Base-by-base conservation (phyloP, 2,888 invertebrate species). In the Trissonchulus latispiculum region DNA sequence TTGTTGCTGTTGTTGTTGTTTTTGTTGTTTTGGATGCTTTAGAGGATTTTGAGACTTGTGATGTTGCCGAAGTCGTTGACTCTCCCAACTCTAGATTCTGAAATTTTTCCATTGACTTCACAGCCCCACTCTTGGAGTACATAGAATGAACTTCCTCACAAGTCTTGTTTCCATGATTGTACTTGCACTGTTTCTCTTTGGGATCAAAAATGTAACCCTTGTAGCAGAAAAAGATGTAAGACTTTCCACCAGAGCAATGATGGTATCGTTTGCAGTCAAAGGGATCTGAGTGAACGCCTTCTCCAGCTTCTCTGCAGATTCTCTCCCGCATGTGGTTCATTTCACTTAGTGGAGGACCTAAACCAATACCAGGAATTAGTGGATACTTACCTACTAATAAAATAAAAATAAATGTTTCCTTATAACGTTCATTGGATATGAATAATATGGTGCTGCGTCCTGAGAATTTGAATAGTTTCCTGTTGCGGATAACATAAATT, bases 151-250 rank as follows among this genome's bases (percentile, higher is more conserved):
- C 48, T 23, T 8, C 48, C 23, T 48, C 48, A 23, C 48, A 48
- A 48, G 48, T 15, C 8, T 15, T 8, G 23, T 48, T 48, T 15
- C 23, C 48, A 36, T 3, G 8, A 2, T 62, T 15, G 71, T 23
- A 70, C 15, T 72, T 28, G 61, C 74, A 74, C 33, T 61, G n/a
- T 29, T 61, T 36, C 1, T 62, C 3, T 37, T 66, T 64, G 37
- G 74, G 74, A 36, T 73, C 48, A 72, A 74, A 74, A 29, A 74
- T 48, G 67, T 73, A 74, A 28, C 74, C 74, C 31, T 64, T 35
- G 72, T 59, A 66, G 72, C 74, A 74, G 23, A 18, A 2, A 67
- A 73, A 74, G 48, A 29, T 28, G 32, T 48, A 73, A 2, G 71
- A 23, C 28, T 72, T 2, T 3, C 35, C 23, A 28, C 31, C 3